Conservation (phyloP, 2,797 vertebrate species). For the Buceros bicornis region DNA sequence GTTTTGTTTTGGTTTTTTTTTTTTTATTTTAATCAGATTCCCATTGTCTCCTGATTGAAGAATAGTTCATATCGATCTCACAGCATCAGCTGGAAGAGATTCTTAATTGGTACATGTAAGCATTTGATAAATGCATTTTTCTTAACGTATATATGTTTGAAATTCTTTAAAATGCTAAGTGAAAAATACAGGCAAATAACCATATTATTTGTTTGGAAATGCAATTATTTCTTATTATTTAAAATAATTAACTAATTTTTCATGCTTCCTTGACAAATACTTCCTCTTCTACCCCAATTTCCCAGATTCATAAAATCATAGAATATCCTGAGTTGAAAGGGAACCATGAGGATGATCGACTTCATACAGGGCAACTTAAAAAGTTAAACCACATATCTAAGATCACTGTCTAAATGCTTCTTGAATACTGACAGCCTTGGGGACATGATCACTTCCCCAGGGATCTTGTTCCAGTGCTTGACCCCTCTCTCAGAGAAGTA, state of each 20-base stretch:
- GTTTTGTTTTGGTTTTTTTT: not conserved
- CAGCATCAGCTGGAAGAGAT: not conserved
- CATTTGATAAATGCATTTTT: not conserved
- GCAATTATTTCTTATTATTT: not conserved
- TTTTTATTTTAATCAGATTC: not conserved
- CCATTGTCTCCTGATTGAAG: not conserved
- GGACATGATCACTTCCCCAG: not conserved
- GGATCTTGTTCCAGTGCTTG: not conserved
- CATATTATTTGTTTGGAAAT: not conserved
- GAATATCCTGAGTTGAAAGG: not conserved
- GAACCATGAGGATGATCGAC: fast-evolving
- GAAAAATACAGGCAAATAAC: not conserved
- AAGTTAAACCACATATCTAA: not conserved
- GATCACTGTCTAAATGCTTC: not conserved
- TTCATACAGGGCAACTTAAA: not conserved
- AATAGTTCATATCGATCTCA: not conserved
- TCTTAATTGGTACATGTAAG: not conserved
- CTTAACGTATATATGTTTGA: not conserved
- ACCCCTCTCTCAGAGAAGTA: not conserved
- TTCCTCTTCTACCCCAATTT: not conserved
- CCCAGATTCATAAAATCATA: not conserved
- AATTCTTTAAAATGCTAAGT: not conserved
- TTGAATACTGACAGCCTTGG: not conserved
- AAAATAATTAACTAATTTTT: not conserved
- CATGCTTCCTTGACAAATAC: not conserved